Percentiles rank a stretch among this genome's conserved stretches.
phyloP scores from a whole-genome alignment of 92 coral and sea anemone species.

The Umimayanthus chanpuru region DNA sequence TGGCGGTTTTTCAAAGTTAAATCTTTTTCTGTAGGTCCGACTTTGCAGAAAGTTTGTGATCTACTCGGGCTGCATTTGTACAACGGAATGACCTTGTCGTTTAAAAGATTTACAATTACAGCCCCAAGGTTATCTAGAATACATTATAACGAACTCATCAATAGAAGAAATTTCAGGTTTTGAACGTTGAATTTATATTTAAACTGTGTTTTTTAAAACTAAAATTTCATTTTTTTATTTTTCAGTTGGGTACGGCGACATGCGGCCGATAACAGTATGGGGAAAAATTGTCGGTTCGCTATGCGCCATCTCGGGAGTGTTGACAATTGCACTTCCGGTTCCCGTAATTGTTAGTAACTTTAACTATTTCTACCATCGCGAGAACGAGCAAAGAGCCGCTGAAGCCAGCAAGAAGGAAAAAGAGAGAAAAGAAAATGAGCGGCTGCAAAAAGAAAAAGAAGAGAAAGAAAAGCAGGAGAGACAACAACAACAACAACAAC shows the following conservation, averaged over 20 bases:
- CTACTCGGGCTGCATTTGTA: too few species aligned
- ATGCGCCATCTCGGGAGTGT: constrained; percentile 98
- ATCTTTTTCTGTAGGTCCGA: too few species aligned
- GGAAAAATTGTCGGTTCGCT: constrained; percentile 98
- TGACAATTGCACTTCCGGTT: constrained; percentile 99
- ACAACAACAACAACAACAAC: constrained; percentile 39
- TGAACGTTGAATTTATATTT: not conserved
- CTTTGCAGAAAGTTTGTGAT: too few species aligned
- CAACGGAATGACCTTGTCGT: too few species aligned
- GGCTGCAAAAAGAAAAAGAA: constrained; percentile 64
- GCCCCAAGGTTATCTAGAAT: too few species aligned
- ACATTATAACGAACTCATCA: too few species aligned
- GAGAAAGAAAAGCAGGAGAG: constrained; percentile 67
- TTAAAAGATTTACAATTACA: too few species aligned
- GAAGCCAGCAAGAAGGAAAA: constrained; percentile 96
- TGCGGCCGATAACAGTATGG: constrained; percentile 98
- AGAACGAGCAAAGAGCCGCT: constrained; percentile 97
- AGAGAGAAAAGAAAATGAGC: constrained; percentile 85
- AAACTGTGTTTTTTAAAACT: not conserved
- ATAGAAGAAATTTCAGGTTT: not conserved
- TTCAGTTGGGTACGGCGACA: constrained; percentile 96
- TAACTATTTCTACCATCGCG: constrained; percentile 98
- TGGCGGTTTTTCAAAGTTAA: too few species aligned
- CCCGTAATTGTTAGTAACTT: constrained; percentile 97
- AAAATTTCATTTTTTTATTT: constrained; percentile 2